phyloP scores from a whole-genome alignment of 2,797 vertebrate genomes.

The Onychomys arenicola region DNA sequence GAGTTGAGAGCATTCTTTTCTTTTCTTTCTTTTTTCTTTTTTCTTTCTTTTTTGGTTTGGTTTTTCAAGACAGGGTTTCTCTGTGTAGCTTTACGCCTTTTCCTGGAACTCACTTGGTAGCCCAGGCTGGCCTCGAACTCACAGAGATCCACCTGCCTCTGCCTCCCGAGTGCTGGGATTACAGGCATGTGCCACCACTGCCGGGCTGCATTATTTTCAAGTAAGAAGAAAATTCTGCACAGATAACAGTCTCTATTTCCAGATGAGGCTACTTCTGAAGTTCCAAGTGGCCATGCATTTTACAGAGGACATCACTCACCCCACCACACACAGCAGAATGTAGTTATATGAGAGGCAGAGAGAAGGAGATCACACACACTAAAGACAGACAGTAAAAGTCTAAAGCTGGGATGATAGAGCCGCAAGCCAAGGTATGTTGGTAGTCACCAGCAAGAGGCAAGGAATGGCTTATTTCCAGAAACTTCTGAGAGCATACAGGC shows the following conservation, averaged over 20 bases:
- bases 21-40: too few species aligned
- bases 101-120: too few species aligned
- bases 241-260: background rate
- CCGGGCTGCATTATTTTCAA: too few species aligned
- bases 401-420: too few species aligned
- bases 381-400: background rate
- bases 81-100: too few species aligned
- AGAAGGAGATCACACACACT: background rate
- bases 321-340: background rate
- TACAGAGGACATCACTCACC: background rate
- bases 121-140: too few species aligned
- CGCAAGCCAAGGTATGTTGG: background rate
- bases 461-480: background rate
- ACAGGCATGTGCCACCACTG: too few species aligned
- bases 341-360: background rate
- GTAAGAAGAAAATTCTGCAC: background rate
- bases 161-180: too few species aligned
- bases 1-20: too few species aligned
- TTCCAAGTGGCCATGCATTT: background rate
- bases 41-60: too few species aligned
- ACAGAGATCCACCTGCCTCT: too few species aligned
- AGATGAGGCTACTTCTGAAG: background rate
- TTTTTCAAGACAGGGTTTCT: too few species aligned
- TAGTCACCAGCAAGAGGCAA: background rate
- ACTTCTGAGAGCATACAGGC: background rate